phyloP scores from a whole-genome alignment of 2,888 invertebrate species.

The Agrochola lychnidis region DNA sequence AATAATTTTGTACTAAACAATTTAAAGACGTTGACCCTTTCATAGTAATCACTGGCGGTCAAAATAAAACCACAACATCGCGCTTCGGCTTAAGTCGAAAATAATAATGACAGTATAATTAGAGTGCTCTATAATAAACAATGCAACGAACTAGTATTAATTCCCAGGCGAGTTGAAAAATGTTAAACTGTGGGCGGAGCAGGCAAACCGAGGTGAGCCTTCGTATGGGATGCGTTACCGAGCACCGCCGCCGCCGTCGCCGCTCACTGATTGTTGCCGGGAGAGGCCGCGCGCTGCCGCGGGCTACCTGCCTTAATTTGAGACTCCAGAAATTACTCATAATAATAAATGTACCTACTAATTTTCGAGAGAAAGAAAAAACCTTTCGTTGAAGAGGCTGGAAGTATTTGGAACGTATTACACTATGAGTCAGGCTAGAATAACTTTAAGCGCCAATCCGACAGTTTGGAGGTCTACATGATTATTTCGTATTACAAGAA shows the following conservation, averaged over 20 bases:
- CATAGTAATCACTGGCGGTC: conserved; percentile 54
- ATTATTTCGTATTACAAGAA: conserved; percentile 50
- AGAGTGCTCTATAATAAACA: conserved; percentile 84
- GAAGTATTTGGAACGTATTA: conserved; percentile 74
- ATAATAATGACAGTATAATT: conserved; percentile 84
- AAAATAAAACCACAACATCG: conserved; percentile 59
- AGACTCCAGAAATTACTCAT: conserved; percentile 88
- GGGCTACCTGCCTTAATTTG: conserved; percentile 90
- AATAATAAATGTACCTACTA: conserved; percentile 88
- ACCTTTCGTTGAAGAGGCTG: conserved; percentile 77
- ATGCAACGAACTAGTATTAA: conserved; percentile 84
- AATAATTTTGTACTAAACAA: conserved; percentile 49
- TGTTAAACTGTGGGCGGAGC: conserved; percentile 89
- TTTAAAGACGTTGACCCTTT: conserved; percentile 62
- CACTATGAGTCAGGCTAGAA: conserved; percentile 77
- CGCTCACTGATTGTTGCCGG: conserved; percentile 78
- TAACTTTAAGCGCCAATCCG: conserved; percentile 50
- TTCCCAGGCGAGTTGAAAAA: conserved; percentile 87
- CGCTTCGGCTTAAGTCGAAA: conserved; percentile 70
- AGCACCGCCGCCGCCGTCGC: conserved; percentile 72
- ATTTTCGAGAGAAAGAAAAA: conserved; percentile 83
- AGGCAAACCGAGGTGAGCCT: conserved; percentile 80
- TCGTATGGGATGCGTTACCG: conserved; percentile 72
- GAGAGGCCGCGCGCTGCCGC: conserved; percentile 78
- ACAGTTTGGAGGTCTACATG: conserved; percentile 39